phyloP scores from a whole-genome alignment of 1,140 invertebrate genomes.

The Elysia chlorotica region DNA sequence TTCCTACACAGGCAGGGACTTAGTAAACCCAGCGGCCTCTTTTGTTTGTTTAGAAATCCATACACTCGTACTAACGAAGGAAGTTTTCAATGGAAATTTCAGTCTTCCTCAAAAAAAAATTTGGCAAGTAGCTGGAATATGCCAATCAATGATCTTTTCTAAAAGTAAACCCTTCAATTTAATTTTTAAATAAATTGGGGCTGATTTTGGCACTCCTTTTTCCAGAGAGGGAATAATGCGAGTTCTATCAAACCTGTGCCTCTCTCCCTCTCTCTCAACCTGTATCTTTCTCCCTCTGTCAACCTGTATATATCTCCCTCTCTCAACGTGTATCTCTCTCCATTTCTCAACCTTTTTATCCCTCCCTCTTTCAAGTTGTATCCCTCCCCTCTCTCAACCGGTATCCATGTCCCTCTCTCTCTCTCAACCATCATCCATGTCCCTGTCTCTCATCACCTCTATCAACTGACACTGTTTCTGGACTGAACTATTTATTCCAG shows the following conservation, averaged over 20 bases:
- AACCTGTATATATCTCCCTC: background rate
- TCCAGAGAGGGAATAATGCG: too few species aligned
- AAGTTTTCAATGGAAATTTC: too few species aligned
- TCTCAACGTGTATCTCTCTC: constrained; percentile 18
- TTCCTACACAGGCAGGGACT: too few species aligned
- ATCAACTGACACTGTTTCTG: background rate
- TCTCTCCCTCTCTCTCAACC: background rate
- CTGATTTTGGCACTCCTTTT: background rate
- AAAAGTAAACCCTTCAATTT: background rate
- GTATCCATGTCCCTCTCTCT: background rate
- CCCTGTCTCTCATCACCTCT: background rate
- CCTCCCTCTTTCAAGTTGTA: background rate
- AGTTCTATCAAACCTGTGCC: too few species aligned
- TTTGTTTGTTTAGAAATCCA: too few species aligned
- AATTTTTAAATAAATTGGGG: background rate
- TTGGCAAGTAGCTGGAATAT: too few species aligned
- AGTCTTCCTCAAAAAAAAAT: too few species aligned
- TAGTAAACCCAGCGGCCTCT: too few species aligned
- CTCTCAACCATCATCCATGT: background rate
- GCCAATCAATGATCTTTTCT: background rate
- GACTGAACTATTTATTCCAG: background rate
- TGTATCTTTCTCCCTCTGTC: background rate
- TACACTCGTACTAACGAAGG: too few species aligned
- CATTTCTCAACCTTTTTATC: constrained; percentile 22
- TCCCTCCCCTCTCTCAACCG: background rate